A percentile compares a stretch with the other conserved stretches of the same genome.
phyloP scores from a whole-genome alignment of 2,888 invertebrate genomes.

The Serrognathus titanus region DNA sequence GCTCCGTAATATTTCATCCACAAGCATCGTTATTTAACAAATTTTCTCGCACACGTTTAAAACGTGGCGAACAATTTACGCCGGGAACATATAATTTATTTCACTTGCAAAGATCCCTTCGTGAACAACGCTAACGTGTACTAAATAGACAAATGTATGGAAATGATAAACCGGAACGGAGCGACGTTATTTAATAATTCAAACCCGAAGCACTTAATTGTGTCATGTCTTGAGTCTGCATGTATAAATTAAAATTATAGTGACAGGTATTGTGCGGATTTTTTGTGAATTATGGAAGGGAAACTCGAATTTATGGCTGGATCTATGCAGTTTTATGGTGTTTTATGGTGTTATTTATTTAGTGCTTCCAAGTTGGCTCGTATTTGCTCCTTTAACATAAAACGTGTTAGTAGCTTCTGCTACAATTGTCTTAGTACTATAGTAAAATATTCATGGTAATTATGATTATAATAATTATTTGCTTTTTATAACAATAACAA shows the following conservation, averaged over 20 bases:
- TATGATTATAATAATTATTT: no score
- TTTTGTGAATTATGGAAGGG: neutral
- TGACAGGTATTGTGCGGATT: neutral
- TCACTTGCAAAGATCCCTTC: neutral
- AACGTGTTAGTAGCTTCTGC: no score
- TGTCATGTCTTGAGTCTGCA: constrained; percentile 23
- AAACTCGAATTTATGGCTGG: neutral
- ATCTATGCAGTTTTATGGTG: no score
- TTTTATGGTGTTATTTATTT: no score
- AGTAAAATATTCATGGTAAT: no score
- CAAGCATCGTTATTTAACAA: no score
- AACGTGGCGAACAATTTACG: neutral
- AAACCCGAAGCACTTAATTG: constrained; percentile 22
- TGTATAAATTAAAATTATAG: constrained; percentile 22
- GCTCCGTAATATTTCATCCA: no score
- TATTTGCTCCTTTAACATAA: no score
- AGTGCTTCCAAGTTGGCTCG: no score
- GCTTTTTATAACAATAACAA: no score
- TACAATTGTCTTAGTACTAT: no score
- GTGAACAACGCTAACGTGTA: neutral
- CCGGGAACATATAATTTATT: neutral
- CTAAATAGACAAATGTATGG: constrained; percentile 12
- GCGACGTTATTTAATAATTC: constrained; percentile 16
- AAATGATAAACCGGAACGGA: constrained; percentile 15
- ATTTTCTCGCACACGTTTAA: no score